Base-by-base conservation (phyloP, 2,888 invertebrate species). In the Cosmorhoe ocellata region DNA sequence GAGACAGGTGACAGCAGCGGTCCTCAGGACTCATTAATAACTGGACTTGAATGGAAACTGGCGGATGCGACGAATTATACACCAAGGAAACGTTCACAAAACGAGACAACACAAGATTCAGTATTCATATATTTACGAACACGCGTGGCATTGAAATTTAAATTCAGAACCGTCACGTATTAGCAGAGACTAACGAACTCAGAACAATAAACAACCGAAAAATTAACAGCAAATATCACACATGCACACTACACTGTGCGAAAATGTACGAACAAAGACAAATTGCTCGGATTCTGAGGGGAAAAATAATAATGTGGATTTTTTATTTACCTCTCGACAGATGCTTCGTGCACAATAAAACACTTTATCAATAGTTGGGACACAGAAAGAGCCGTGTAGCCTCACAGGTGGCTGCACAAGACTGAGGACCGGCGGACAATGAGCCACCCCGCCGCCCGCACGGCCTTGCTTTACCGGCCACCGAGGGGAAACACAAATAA, bases 371-470 rank as follows among this genome's bases (percentile, higher is more conserved):
- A 71, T 70, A 71, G 69, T 64, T 56, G 57, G 66, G 58, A 64
- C 74, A 73, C 66, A 67, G 68, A 74, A 69, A 71, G 70, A 73
- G 64, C 73, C 79, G 77, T 81, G 78, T 81, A 74, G 69, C 76
- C 74, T 74, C 79, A 82, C 85, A 84, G 83, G 80, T 82, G 85
- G 81, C 74, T 80, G 77, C 75, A 74, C 76, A 73, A 77, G 69
- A 84, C 82, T 81, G 79, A 69, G 68, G 64, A 68, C 71, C 69
- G 59, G 57, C 58, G 59, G 56, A 56, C 32, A 38, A 56, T 58
- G 68, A 67, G 51, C 74, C 65, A 38, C 76, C 74, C 65, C 65
- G 67, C 64, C 72, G 67, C 79, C 74, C 73, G 65, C 72, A 34
- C 51, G 36, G 37, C 18, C 59, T 61, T 28, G 48, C 46, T 52